A percentile compares a stretch with the other conserved stretches of the same genome.
Evolutionary conservation across 2,113 vertebrate genomes (phyloP).

Genomic region (Oxygymnocypris stewartii): DNA sequence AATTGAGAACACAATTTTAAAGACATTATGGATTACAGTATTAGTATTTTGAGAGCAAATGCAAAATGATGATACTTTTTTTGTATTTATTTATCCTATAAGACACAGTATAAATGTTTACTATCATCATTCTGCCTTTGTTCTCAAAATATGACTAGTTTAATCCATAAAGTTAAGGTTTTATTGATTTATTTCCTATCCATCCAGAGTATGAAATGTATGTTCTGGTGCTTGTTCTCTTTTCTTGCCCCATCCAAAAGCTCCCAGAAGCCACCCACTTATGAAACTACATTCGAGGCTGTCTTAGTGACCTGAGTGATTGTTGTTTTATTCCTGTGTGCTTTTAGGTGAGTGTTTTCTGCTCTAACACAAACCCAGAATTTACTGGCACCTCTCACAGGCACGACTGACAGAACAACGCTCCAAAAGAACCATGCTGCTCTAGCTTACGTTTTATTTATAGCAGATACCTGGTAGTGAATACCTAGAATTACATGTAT

Average conservation of each 20-base stretch:
- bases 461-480: background rate
- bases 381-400: slow-evolving; percentile 18
- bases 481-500: background rate
- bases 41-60: no score
- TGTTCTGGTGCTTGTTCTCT: slow-evolving; percentile 5
- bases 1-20: no score
- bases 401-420: slow-evolving; percentile 10
- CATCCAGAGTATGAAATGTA: background rate
- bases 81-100: no score
- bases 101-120: background rate
- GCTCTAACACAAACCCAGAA: slow-evolving; percentile 26
- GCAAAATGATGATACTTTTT: no score
- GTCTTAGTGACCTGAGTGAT: slow-evolving; percentile 35
- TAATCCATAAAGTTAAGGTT: background rate
- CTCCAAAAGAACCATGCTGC: slow-evolving; percentile 27
- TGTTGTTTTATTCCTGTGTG: slow-evolving; percentile 31
- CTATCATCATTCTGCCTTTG: background rate
- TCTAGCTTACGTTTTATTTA: slow-evolving; percentile 6
- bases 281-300: background rate
- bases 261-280: slow-evolving; percentile 6
- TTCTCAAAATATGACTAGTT: background rate
- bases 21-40: no score
- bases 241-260: background rate
- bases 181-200: background rate
- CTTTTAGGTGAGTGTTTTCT: slow-evolving; percentile 10